Base-by-base conservation (phyloP, 2,113 vertebrate genomes). In the Centrocercus urophasianus region DNA sequence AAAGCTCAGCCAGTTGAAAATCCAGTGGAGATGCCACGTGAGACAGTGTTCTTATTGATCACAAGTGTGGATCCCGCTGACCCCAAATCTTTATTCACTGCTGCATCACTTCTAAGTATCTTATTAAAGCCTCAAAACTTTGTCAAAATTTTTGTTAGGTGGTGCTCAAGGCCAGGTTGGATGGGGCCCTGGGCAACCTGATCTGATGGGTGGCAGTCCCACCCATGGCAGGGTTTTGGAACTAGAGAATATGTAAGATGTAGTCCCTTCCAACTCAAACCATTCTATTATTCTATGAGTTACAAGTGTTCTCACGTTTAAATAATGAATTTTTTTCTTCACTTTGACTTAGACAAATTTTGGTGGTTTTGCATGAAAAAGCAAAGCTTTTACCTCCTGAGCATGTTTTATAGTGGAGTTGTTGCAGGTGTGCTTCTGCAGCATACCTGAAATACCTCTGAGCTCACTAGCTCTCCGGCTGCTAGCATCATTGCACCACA, bases 41-140 rank as follows among this genome's bases (percentile, higher is more conserved):
- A 82, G 59, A 76, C 43, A 84, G 38, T 42, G 54, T 27, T 89
- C 90, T 86, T 70, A 64, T 74, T 2, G 1, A 4, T 3, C 6
- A 8, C 1, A 3, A 40, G 78, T 0, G 0, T 48, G 57, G 57
- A 81, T 90, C 50, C 43, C 77, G 63, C 32, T 1, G 2, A 38
- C 48, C n/a, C 30, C 59, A 12, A 38, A 85, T 40, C 67, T 87
- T 83, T 45, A 86, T 45, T 40, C 36, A 19, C 0, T 5, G 17
- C 54, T 63, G 45, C 45, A 38, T 67, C 8, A 13, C 69, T 89
- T 76, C 78, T 42, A 13, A 56, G 57, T 38, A 5, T 10, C 14
- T 73, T 71, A 16, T 19, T 79, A 63, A 61, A 85, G 66, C 77
- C 77, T 82, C 30, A 52, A 84, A 65, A 57, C 43, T 86, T 92